Percentiles rank a stretch among this genome's conserved stretches.
Conservation (phyloP, 2,113 vertebrate genomes). For the Oreotrochilus melanogaster region DNA sequence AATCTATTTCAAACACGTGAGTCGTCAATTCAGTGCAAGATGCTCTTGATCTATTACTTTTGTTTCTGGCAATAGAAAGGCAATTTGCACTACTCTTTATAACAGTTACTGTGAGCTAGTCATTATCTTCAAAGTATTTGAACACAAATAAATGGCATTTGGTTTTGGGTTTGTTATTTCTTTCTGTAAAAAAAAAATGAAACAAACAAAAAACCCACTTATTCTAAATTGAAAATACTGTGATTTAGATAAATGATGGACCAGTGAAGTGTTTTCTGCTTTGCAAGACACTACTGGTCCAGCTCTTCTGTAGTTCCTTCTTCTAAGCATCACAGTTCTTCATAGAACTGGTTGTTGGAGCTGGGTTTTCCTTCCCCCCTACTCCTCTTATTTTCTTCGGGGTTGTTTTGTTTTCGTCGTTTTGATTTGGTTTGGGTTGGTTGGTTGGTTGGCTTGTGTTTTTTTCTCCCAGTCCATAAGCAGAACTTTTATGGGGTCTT, state of each 20-base stretch:
- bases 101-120: neutral
- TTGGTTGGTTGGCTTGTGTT: too few species aligned
- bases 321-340: neutral
- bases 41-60: neutral
- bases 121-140: neutral
- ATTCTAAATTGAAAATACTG: neutral
- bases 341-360: neutral
- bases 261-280: neutral
- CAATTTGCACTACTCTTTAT: neutral
- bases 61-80: neutral
- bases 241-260: neutral
- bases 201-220: neutral
- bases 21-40: neutral
- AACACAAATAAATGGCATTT: neutral
- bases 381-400: neutral
- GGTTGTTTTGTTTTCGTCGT: too few species aligned
- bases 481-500: constrained; percentile 54
- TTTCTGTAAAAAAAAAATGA: too few species aligned
- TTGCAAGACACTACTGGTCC: neutral
- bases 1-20: neutral
- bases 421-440: neutral
- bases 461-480: constrained; percentile 8
- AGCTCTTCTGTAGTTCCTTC: neutral
- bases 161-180: neutral
- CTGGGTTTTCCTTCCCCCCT: neutral